These are phyloP conservation scores for Uria lomvia DNA, from an alignment of 2,113 vertebrate genomes.

Conservation along the genomic window DNA sequence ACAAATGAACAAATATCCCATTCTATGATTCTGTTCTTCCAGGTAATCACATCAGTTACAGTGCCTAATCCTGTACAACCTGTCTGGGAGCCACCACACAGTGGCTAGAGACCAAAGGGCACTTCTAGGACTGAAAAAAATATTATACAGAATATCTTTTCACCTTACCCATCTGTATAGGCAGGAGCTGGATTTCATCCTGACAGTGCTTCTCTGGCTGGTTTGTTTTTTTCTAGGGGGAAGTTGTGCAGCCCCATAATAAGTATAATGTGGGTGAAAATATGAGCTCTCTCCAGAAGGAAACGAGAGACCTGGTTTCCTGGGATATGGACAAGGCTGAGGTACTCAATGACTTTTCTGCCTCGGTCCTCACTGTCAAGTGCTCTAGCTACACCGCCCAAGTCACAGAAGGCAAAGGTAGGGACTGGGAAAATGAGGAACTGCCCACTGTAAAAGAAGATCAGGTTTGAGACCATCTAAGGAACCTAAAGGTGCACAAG, in stretches of 20 bases:
- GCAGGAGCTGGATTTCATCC: not conserved
- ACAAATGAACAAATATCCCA: not conserved
- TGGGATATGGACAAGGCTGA: too few relatives aligned
- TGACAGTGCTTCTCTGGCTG: not conserved
- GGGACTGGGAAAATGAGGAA: too few relatives aligned
- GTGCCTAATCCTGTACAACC: not conserved
- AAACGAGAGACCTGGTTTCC: too few relatives aligned
- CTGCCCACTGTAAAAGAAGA: too few relatives aligned
- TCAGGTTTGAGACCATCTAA: too few relatives aligned
- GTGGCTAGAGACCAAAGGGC: not conserved
- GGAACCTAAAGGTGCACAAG: too few relatives aligned
- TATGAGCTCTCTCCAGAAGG: too few relatives aligned
- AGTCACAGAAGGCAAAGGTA: too few relatives aligned
- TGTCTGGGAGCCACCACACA: not conserved
- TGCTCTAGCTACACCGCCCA: too few relatives aligned
- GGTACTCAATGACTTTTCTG: too few relatives aligned
- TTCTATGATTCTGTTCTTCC: not conserved
- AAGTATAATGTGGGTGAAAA: not conserved
- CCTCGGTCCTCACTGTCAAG: too few relatives aligned
- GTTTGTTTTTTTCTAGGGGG: not conserved
- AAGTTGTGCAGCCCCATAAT: not conserved
- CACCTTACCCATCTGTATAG: not conserved
- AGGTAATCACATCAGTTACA: not conserved
- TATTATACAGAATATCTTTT: not conserved
- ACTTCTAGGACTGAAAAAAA: not conserved